Conservation (phyloP, 2,113 vertebrate species). For the Atlantisia rogersi region DNA sequence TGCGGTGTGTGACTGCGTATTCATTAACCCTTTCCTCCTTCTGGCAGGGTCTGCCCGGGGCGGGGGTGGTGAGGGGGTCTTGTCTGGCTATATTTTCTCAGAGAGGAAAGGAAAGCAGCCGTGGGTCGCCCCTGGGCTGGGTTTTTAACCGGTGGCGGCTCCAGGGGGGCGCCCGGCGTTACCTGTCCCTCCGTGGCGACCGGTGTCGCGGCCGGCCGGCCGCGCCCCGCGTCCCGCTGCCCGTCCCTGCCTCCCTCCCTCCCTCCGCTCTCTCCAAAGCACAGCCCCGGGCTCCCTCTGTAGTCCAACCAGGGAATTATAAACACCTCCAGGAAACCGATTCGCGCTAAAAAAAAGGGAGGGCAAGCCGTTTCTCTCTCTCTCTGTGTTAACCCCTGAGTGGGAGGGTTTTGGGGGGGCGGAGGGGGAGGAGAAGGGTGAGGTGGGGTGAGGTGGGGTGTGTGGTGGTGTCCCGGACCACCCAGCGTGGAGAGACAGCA, state of each 20-base stretch:
- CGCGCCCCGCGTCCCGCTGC: too few relatives aligned
- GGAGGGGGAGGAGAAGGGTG: too few relatives aligned
- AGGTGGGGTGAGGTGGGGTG: too few relatives aligned
- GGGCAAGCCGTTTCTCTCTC: rapidly evolving
- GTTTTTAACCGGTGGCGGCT: rapidly evolving
- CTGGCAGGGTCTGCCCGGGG: neutral
- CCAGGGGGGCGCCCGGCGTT: neutral
- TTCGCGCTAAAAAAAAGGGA: rapidly evolving
- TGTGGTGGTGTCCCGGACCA: too few relatives aligned
- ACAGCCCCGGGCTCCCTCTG: constrained; percentile 56
- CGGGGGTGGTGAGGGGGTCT: too few relatives aligned
- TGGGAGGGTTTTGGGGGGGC: too few relatives aligned
- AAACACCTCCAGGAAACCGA: rapidly evolving
- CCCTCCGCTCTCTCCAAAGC: neutral
- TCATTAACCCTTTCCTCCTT: neutral
- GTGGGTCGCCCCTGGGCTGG: rapidly evolving
- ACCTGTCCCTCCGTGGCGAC: too few relatives aligned
- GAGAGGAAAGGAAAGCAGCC: neutral
- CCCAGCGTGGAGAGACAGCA: neutral
- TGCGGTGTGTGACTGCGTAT: rapidly evolving
- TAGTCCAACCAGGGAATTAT: neutral
- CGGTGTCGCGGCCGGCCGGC: too few relatives aligned
- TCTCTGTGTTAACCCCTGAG: too few relatives aligned
- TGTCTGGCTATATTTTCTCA: rapidly evolving
- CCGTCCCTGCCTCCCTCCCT: neutral